phyloP scores from a whole-genome alignment of 2,888 invertebrate genomes.

The Stenodera caucasica region DNA sequence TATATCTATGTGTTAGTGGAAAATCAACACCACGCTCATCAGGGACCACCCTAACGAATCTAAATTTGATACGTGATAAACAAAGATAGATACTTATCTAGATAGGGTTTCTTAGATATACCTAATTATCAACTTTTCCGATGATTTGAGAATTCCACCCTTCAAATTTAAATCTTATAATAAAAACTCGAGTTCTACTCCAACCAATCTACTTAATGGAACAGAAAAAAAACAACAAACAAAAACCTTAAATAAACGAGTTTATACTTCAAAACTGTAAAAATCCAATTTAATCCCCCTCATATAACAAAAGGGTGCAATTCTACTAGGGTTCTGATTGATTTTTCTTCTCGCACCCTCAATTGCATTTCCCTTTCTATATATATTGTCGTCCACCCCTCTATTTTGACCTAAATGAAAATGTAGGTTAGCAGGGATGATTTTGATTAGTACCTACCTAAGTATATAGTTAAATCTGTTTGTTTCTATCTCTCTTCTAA shows the following conservation, averaged over 20 bases:
- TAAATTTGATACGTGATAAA: neutral
- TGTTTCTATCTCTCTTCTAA: neutral
- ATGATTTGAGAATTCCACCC: neutral
- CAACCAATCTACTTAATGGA: too few relatives aligned
- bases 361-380: neutral
- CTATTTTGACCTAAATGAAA: slow-evolving; percentile 27
- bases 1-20: too few relatives aligned
- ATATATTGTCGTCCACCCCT: slow-evolving; percentile 8
- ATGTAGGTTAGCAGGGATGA: slow-evolving; percentile 29
- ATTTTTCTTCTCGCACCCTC: slow-evolving; percentile 8
- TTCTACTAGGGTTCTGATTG: slow-evolving; percentile 6
- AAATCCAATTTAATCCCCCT: slow-evolving; percentile 5
- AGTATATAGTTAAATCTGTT: too few relatives aligned
- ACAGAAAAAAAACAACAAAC: too few relatives aligned
- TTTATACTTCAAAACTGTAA: neutral
- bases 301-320: slow-evolving; percentile 5
- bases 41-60: neutral
- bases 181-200: too few relatives aligned
- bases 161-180: too few relatives aligned
- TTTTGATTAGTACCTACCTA: slow-evolving; percentile 30
- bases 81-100: neutral
- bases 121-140: neutral
- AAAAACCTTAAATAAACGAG: too few relatives aligned
- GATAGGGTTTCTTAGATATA: too few relatives aligned
- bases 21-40: too few relatives aligned